Base-by-base conservation (phyloP, 2,888 invertebrate species). In the Pantelozetes paolii region DNA sequence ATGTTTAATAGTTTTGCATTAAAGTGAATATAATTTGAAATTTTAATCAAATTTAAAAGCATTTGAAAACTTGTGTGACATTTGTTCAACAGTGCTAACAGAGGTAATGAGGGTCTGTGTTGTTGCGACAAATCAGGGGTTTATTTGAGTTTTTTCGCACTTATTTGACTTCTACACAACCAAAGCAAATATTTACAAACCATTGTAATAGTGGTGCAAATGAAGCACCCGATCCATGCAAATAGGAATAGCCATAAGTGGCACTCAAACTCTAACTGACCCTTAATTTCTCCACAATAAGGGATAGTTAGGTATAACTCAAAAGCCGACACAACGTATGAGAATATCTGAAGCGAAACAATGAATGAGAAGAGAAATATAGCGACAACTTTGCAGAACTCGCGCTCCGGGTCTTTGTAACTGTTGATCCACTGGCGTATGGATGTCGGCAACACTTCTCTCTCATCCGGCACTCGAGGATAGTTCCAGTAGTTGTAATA, bases 321-420 rank as follows among this genome's bases (percentile, higher is more conserved):
- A 67, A 40, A 42, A n/a, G 6, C 15, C 1, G 67, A 67, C 2
- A 67, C 67, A 5, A 67, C 42, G 23, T 67, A 67, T n/a, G 67
- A 67, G 40, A 67, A 67, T 20, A 67, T 40, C 20, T 67, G 67
- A 6, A 67, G 40, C 23, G 40, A 36, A 23, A 67, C 23, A 20
- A 67, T 67, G 40, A 67, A 67, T 1, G 42, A 13, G 23, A 67
- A 67, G n/a, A 67, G 40, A 67, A 40, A 67, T 8, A 40, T 67
- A 3, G 67, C 67, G 40, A 67, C 67, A 20, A 67, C 67, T 67
- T 40, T 67, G 40, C 67, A 67, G 40, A 67, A 67, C 67, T 67
- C 40, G 11, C 42, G 36, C 40, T 67, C 67, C 42, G 67, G 67
- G 20, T 67, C 67, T 42, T 67, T 67, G 11, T 42, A 67, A n/a